Evolutionary conservation across 2,797 vertebrate species (phyloP), one percentile per base, ranked within the genome.

Genomic region (Myotis findleyi): DNA sequence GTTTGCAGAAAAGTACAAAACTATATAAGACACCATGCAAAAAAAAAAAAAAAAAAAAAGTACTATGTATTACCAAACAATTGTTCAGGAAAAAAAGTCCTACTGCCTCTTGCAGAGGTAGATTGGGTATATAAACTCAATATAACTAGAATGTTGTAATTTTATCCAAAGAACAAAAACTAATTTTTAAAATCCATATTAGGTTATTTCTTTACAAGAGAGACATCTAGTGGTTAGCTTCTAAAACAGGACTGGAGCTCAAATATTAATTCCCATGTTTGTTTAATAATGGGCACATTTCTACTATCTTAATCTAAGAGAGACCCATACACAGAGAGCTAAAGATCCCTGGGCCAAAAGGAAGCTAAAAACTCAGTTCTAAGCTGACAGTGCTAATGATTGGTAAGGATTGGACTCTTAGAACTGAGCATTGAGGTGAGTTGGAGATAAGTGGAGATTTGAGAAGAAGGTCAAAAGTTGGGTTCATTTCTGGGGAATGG

Each of bases 191-290:
- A 83, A 87, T 44, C 27, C 86, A 9, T 64, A 89, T 93, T 93
- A 92, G 18, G 30, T 82, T 97, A 66, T 68, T 85, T 83, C 95
- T 97, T 97, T 98, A 96, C 97, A 96, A 98, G 97, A 97, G 98
- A 96, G 98, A 98, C 98, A 98, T 89, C 98, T 98, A 98, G 97
- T 98, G 98, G 98, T 69, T 92, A 73, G 38, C 44, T 93, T 88
- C 69, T 77, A 84, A 95, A 96, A 93, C 20, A 93, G 30, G 36
- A 85, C 27, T 88, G 14, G 27, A 79, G n/a, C 85, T 95, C 88
- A 87, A 84, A 87, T 18, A 96, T 5, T 76, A 77, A 91, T 93
- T 89, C 57, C 76, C n/a, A 85, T 47, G 92, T 53, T 44, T 85
- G 41, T 93, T 85, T 91, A 94, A 89, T 66, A 96, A 90, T 38